Percentiles rank a stretch among this genome's conserved stretches.
Evolutionary conservation across 2,888 invertebrate genomes (phyloP).

Genomic region (Uloborus plumipes): DNA sequence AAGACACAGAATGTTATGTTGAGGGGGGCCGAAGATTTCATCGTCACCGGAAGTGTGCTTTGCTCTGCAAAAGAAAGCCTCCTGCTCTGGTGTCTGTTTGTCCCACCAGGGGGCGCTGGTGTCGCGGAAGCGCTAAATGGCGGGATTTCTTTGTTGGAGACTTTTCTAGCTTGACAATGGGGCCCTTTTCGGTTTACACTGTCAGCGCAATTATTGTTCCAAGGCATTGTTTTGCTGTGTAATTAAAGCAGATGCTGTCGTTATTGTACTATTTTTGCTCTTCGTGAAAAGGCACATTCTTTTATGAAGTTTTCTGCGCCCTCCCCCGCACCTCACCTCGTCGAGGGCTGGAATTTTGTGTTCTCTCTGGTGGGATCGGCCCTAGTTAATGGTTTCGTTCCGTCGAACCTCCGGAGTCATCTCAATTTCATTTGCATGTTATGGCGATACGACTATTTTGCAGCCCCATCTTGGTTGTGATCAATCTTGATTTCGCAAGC

Average conservation of each 20-base stretch:
- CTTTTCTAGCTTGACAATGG: conserved; percentile 54
- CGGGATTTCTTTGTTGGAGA: conserved; percentile 53
- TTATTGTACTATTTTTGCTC: conserved; percentile 44
- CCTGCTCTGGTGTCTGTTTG: conserved; percentile 48
- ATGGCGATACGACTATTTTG: too few relatives aligned
- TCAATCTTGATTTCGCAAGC: too few relatives aligned
- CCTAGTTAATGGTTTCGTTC: too few relatives aligned
- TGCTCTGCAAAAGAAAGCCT: conserved; percentile 24
- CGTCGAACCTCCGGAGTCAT: too few relatives aligned
- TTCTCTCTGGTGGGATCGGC: too few relatives aligned
- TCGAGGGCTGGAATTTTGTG: too few relatives aligned
- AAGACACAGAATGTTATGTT: not conserved
- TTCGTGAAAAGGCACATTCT: conserved; percentile 33
- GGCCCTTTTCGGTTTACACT: conserved; percentile 50
- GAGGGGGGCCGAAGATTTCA: conserved; percentile 17
- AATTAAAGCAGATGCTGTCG: conserved; percentile 58
- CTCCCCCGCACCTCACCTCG: not conserved
- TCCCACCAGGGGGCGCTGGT: conserved; percentile 54
- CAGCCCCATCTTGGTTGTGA: too few relatives aligned
- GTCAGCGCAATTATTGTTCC: conserved; percentile 63
- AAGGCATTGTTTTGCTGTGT: conserved; percentile 61
- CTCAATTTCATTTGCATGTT: too few relatives aligned
- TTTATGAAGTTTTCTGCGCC: conserved; percentile 39
- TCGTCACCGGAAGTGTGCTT: conserved; percentile 43
- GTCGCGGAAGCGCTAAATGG: conserved; percentile 39